A percentile compares a stretch with the other conserved stretches of the same genome.
Evolutionary conservation across 92 coral and sea anemone genomes (phyloP).

Genomic region (Zoanthus sansibaricus): DNA sequence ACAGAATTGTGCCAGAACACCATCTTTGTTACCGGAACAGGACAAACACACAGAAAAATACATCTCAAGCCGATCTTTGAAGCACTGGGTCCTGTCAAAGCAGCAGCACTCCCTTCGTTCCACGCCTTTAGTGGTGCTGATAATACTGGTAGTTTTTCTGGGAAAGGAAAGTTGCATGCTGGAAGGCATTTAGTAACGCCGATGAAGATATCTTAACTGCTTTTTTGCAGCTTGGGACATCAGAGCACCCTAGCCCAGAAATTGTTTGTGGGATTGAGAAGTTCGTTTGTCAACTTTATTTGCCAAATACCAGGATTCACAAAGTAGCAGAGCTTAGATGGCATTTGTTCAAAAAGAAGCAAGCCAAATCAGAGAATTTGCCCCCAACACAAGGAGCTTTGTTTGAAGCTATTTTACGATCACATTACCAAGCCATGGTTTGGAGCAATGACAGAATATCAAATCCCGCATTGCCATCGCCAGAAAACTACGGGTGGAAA

Average conservation of each 20-base stretch:
- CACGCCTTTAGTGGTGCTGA: slow-evolving; percentile 10
- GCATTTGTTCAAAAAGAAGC: too few species aligned
- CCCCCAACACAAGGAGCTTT: slow-evolving; percentile 50
- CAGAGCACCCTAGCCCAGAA: slow-evolving; percentile 36
- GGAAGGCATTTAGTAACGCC: slow-evolving; percentile 45
- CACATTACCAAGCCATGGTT: slow-evolving; percentile 25
- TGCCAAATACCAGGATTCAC: neutral
- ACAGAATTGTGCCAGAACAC: slow-evolving; percentile 66
- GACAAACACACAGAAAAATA: slow-evolving; percentile 40
- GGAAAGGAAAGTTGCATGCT: slow-evolving; percentile 50
- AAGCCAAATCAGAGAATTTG: too few species aligned
- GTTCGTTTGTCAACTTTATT: slow-evolving; percentile 19
- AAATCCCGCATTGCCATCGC: slow-evolving; percentile 52
- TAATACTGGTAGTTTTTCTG: too few species aligned
- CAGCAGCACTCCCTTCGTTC: slow-evolving; percentile 55
- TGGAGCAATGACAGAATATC: slow-evolving; percentile 44
- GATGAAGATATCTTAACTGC: slow-evolving; percentile 35
- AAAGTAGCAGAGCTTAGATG: too few species aligned
- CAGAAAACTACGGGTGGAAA: slow-evolving; percentile 48
- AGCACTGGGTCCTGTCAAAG: slow-evolving; percentile 55
- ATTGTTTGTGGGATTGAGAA: slow-evolving; percentile 46
- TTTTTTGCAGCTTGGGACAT: slow-evolving; percentile 41
- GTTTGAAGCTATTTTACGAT: slow-evolving; percentile 27
- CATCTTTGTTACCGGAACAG: slow-evolving; percentile 63
- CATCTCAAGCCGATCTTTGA: slow-evolving; percentile 41